A percentile compares a stretch with the other conserved stretches of the same genome.
Evolutionary conservation across 2,113 vertebrate species (phyloP).

Genomic region (Oreochromis spilurus): DNA sequence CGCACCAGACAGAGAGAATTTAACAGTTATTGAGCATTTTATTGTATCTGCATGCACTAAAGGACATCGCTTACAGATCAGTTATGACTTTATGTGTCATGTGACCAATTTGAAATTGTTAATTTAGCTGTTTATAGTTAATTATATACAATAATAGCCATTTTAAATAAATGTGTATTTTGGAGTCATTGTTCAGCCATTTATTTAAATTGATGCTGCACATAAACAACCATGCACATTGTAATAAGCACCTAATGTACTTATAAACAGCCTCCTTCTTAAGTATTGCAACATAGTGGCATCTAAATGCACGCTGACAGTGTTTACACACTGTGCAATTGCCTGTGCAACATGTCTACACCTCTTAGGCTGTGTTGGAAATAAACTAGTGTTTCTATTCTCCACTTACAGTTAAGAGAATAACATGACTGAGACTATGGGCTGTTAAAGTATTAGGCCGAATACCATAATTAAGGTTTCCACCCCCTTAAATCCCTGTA

Average conservation of each 20-base stretch:
- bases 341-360: neutral
- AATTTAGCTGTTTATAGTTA: neutral
- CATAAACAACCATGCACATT: neutral
- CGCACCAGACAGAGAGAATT: neutral
- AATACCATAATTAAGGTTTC: constrained; percentile 59
- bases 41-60: neutral
- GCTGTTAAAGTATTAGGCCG: constrained; percentile 45
- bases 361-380: neutral
- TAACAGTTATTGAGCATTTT: neutral
- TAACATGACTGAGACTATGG: constrained; percentile 14
- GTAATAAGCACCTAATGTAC: neutral
- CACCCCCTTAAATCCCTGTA: constrained; percentile 51
- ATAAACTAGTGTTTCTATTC: constrained; percentile 15
- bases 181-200: neutral
- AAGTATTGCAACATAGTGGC: neutral
- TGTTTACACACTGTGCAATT: neutral
- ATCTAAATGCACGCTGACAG: neutral
- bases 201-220: neutral
- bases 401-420: constrained; percentile 41
- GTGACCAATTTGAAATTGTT: neutral
- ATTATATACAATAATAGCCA: neutral
- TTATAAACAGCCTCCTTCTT: neutral
- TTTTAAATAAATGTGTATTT: neutral
- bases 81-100: neutral
- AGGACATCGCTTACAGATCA: neutral